Base-by-base conservation (phyloP, 2,113 vertebrate species). In the Oceanodroma tethys region DNA sequence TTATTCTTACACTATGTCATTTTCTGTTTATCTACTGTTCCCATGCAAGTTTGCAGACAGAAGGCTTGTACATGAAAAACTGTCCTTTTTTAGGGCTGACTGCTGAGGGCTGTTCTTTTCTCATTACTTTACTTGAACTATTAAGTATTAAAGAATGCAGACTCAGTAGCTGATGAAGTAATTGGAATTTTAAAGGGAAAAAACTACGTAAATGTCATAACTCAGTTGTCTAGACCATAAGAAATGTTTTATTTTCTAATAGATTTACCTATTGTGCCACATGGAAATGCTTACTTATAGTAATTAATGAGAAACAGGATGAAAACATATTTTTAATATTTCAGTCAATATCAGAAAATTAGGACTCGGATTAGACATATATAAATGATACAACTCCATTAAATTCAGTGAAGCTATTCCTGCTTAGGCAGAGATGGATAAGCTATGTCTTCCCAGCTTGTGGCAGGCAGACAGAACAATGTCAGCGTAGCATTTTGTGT, bases 131-230 rank as follows among this genome's bases (percentile, higher is more conserved):
- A 53, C 47, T 86, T 86, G 88, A 93, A 75, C 29, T 90, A 48
- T 58, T 95, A 88, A 36, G 8, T 78, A 83, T 86, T 93, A 88
- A 94, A 96, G 56, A 96, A 73, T 47, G 42, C 63, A 86, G 45
- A 55, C 25, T 74, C 27, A 60, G 55, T 86, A 80, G 92, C 68
- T 85, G 88, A 52, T 36, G 38, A 21, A 82, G 30, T 81, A 94
- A 66, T 25, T 92, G 62, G 34, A 84, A 86, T 68, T 86, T 91
- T 85, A 72, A 90, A 90, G 56, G n/a, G 5, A 18, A 74, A 95
- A 91, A 88, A 12, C 2, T n/a, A 22, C 16, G 23, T 81, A 66
- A 71, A 79, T 86, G 13, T 92, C 23, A 43, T 62, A 86, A 76
- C 36, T 67, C 27, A 15, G 17, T 94, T 92, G 42, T 70, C 56